phyloP scores from a whole-genome alignment of 2,113 vertebrate species.

The Pluvianellus socialis region DNA sequence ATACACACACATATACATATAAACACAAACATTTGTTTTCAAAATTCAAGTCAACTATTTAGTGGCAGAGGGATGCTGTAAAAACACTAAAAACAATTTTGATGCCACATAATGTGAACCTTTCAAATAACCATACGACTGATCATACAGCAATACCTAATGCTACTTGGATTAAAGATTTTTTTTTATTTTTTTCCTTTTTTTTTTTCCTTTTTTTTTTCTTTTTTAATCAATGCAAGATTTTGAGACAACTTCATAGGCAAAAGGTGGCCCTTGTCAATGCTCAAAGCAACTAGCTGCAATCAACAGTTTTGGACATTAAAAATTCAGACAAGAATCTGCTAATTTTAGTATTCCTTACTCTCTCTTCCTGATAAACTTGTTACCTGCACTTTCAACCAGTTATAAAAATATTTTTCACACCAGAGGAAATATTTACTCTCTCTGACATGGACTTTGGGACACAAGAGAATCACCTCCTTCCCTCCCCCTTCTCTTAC shows the following conservation, averaged over 20 bases:
- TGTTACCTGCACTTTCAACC: constrained; percentile 51
- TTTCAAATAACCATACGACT: constrained; percentile 68
- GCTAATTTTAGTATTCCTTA: constrained; percentile 32
- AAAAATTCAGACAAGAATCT: constrained; percentile 49
- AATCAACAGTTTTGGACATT: background rate
- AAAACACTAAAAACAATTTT: constrained; percentile 68
- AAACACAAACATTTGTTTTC: constrained; percentile 72
- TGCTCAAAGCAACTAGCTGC: constrained; percentile 50
- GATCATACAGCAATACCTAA: constrained; percentile 72
- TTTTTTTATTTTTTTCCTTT: background rate
- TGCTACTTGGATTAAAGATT: constrained; percentile 67
- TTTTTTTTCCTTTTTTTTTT: background rate
- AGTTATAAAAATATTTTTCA: constrained; percentile 58
- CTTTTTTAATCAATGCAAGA: constrained; percentile 33
- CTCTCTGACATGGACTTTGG: constrained; percentile 56
- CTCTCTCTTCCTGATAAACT: constrained; percentile 43
- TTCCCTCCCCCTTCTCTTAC: constrained; percentile 19
- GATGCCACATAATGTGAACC: constrained; percentile 72
- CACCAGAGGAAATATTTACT: constrained; percentile 26
- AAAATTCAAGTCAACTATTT: constrained; percentile 81
- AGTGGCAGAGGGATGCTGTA: constrained; percentile 78
- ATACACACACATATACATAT: constrained; percentile 81
- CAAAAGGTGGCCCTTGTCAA: constrained; percentile 70
- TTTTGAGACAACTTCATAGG: constrained; percentile 59
- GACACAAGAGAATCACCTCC: constrained; percentile 61